A percentile compares a stretch with the other conserved stretches of the same genome.
Conservation (phyloP, 2,797 vertebrate species). For the Sciurus vulgaris region DNA sequence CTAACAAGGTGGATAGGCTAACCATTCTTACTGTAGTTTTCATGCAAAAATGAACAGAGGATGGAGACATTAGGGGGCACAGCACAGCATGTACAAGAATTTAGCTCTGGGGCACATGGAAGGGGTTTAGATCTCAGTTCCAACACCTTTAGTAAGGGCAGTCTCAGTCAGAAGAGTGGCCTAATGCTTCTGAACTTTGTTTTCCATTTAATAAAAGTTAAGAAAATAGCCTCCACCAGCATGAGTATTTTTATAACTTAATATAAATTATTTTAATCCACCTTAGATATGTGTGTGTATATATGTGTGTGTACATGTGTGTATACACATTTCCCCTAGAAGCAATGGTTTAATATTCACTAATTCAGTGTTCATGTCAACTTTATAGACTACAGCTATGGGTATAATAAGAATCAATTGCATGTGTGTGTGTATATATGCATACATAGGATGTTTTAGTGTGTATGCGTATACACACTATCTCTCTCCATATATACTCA, state of each 20-base stretch:
- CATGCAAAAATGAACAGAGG: not conserved
- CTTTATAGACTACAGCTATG: not conserved
- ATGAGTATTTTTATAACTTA: not conserved
- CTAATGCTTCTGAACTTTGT: not conserved
- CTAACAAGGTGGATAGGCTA: not conserved
- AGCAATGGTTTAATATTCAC: not conserved
- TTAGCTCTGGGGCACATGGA: not conserved
- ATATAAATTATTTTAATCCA: not conserved
- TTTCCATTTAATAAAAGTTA: not conserved
- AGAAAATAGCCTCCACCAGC: not conserved
- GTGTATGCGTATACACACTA: too few species aligned
- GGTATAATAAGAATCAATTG: not conserved
- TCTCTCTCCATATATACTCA: not conserved
- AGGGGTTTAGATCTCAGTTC: not conserved
- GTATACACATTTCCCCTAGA: not conserved
- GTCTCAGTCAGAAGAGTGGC: not conserved
- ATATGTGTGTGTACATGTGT: not conserved
- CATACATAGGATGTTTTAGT: not conserved
- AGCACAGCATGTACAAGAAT: too few species aligned
- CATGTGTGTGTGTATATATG: not conserved
- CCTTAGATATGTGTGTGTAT: not conserved
- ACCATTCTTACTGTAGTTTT: not conserved
- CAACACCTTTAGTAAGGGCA: not conserved
- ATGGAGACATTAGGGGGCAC: not conserved
- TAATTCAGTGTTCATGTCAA: not conserved